Conservation (phyloP, 1,140 invertebrate species). For the Hormaphis cornu region DNA sequence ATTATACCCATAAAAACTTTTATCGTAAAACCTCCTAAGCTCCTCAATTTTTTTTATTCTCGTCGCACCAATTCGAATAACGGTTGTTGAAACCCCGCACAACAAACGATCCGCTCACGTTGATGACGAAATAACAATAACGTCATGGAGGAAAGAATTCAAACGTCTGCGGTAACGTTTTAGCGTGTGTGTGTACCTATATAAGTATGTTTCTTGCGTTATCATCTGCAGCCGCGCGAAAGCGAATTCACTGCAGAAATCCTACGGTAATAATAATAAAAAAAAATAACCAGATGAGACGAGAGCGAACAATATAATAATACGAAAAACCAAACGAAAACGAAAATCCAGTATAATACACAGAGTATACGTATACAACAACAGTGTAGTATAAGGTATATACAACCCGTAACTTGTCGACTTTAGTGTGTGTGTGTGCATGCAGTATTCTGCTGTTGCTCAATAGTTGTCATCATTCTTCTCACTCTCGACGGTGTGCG, state of each 20-base stretch:
- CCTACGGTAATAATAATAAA: not conserved
- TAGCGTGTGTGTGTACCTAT: not conserved
- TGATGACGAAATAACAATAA: too few species aligned
- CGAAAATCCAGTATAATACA: not conserved
- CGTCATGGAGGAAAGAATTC: too few species aligned
- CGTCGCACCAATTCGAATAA: too few species aligned
- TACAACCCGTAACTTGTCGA: not conserved
- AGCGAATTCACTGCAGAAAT: not conserved
- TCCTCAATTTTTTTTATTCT: too few species aligned
- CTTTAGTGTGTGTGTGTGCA: not conserved
- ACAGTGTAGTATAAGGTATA: too few species aligned
- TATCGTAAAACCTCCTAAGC: too few species aligned
- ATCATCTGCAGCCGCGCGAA: not conserved
- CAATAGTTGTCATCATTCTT: conserved; percentile 18
- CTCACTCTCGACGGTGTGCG: conserved; percentile 12
- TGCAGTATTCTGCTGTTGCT: not conserved
- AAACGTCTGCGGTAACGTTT: too few species aligned
- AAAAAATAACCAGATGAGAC: too few species aligned
- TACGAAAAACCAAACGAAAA: not conserved
- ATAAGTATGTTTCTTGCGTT: not conserved
- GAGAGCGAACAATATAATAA: not conserved
- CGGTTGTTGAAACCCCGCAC: too few species aligned
- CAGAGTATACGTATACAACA: not conserved
- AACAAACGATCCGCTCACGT: too few species aligned
- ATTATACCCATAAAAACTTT: too few species aligned